Conservation (phyloP, 2,797 vertebrate species). For the Oreortyx pictus region DNA sequence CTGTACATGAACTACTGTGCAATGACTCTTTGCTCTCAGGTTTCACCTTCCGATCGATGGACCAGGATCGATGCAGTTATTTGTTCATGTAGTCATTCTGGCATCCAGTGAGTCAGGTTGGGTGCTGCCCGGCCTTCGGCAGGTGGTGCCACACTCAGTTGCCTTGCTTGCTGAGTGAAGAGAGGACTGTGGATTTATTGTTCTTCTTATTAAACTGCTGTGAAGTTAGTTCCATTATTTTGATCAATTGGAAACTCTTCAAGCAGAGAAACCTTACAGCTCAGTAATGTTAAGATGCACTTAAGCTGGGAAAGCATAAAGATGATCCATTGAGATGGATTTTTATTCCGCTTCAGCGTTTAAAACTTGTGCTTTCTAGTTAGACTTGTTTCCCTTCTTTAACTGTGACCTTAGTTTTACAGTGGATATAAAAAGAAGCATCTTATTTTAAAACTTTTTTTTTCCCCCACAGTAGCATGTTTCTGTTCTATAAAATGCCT, state of each 20-base stretch:
- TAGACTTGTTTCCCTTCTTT: not conserved
- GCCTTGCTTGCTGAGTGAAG: too few species aligned
- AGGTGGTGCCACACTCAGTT: rapidly evolving
- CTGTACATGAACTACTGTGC: not conserved
- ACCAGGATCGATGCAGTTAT: not conserved
- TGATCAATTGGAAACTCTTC: not conserved
- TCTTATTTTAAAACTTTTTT: not conserved
- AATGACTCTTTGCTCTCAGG: not conserved
- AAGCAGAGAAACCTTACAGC: not conserved
- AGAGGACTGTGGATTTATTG: not conserved
- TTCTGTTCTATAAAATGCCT: not conserved
- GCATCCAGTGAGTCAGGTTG: rapidly evolving
- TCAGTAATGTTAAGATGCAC: not conserved
- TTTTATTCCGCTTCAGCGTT: not conserved
- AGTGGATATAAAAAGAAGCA: not conserved
- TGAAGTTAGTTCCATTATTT: not conserved
- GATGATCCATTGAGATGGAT: not conserved
- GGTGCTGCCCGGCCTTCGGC: not conserved
- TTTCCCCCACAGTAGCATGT: not conserved
- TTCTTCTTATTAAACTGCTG: not conserved
- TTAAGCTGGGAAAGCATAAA: not conserved
- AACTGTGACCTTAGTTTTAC: not conserved
- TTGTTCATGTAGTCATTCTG: rapidly evolving
- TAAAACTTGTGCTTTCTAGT: not conserved
- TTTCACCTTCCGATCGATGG: not conserved